Base-by-base conservation (phyloP, 2,888 invertebrate genomes). In the Cataglyphis rosenhaueri region DNA sequence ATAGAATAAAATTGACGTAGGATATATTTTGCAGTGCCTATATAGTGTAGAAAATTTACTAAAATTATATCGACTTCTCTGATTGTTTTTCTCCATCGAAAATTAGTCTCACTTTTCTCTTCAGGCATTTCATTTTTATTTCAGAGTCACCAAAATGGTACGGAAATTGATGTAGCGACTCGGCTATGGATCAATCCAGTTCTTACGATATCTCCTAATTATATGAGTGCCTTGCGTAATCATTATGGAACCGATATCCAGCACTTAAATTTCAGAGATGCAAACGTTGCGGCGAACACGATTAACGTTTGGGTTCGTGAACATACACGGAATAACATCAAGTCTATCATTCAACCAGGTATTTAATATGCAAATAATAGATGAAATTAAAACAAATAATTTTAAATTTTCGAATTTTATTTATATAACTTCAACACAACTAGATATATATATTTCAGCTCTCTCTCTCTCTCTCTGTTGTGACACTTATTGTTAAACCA, bases 221-320 rank as follows among this genome's bases (percentile, higher is more conserved):
- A 95, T 85, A 94, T 94, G 81, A 89, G 92, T 2, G 92, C 94
- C 74, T 89, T 96, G 44, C 92, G 92, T n/a, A 89, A 93, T 1
- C 92, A 95, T 76, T 97, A 96, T 90, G 92, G 93, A 3, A 95
- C 96, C 0, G 95, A 96, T 38, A 88, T 96, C 0, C 91, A 93
- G 8, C 90, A 91, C 4, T 85, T 96, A 0, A 95, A 97, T 92
- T 97, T 96, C 87, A 88, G 84, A 0, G 93, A 96, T 79, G 86
- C 95, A 0, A 87, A 89, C 0, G 86, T 84, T 9, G 94, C 96
- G 0, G 95, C 95, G 0, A 87, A 93, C 3, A 82, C 87, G 0
- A 96, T 97, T 44, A 97, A 97, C 90, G 91, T 92, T 4, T 97
- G 97, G 97, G 96, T 96, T 4, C 94, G 92, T 4, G 91, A 94